A percentile compares a stretch with the other conserved stretches of the same genome.
Evolutionary conservation across 2,113 vertebrate species (phyloP).

Genomic region (Gulo gulo): DNA sequence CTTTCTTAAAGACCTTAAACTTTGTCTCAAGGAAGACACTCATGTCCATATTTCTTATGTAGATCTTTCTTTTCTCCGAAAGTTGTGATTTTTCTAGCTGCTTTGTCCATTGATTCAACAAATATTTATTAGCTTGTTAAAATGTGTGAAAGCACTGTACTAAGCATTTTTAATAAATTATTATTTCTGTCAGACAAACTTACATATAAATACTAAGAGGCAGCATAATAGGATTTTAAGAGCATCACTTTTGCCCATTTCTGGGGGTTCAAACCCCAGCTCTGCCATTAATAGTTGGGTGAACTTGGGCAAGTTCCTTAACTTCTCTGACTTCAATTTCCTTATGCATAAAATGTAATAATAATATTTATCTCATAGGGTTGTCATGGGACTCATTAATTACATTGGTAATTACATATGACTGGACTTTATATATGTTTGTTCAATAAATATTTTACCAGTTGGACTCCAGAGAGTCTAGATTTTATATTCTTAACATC

Average conservation of each 20-base stretch:
- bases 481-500: not conserved
- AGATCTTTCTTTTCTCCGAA: not conserved
- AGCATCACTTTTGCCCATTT: not conserved
- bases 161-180: slow-evolving; percentile 35
- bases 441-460: not conserved
- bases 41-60: not conserved
- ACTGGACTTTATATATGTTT: not conserved
- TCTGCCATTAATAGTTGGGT: not conserved
- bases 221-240: not conserved
- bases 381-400: not conserved
- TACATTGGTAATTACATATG: not conserved
- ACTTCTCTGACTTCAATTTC: not conserved
- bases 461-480: not conserved
- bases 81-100: not conserved
- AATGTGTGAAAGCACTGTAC: not conserved
- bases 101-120: not conserved
- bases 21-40: not conserved
- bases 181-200: not conserved
- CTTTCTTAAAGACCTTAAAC: not conserved
- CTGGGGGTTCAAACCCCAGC: not conserved
- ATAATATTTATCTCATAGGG: not conserved
- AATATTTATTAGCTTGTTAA: slow-evolving; percentile 36
- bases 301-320: not conserved
- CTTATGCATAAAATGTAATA: not conserved
- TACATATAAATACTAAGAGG: not conserved